Evolutionary conservation across 2,797 vertebrate species (phyloP), one percentile per base, ranked within the genome.

Genomic region (Sebastes matsubarae): DNA sequence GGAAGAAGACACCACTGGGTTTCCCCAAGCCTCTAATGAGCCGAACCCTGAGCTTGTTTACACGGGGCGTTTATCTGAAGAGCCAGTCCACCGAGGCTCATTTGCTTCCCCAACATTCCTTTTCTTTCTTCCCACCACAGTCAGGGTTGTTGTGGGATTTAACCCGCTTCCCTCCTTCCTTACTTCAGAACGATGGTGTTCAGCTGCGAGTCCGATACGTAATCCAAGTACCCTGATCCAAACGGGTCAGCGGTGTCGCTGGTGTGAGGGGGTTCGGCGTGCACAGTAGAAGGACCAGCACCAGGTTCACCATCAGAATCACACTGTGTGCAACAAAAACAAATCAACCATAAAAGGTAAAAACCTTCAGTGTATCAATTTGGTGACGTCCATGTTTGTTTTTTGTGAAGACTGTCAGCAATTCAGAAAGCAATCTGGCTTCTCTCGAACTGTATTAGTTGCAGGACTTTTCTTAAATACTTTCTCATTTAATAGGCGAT

Each of bases 141-240:
- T 71, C 67, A 30, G 4, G 20, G 54, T 36, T 60, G 3, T 24
- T 22, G 6, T 66, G n/a, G 14, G 5, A 52, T 54, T 57, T 54
- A 61, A n/a, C 3, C 8, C 7, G n/a, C 24, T 16, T 65, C 16
- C 2, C 36, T 29, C 4, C 18, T 24, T 74, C 20, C 93, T 96
- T 87, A 96, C 96, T 46, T 89, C 46, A 94, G 74, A 22, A 64
- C 10, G 1, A 95, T 90, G 66, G 79, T 86, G 89, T 94, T 94
- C 64, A 96, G 89, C 85, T 95, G 95, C 2, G 96, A 95, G 89
- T 96, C 95, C 0, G 95, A 93, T 32, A 95, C 80, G 0, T 91
- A 85, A 84, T 87, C 84, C 34, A 82, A 30, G 54, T 67, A 78
- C 6, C 71, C 77, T 2, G 82, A 65, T 72, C 81, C 84, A 71